Conservation (phyloP, 1,140 invertebrate species). For the Megalonaias nervosa region DNA sequence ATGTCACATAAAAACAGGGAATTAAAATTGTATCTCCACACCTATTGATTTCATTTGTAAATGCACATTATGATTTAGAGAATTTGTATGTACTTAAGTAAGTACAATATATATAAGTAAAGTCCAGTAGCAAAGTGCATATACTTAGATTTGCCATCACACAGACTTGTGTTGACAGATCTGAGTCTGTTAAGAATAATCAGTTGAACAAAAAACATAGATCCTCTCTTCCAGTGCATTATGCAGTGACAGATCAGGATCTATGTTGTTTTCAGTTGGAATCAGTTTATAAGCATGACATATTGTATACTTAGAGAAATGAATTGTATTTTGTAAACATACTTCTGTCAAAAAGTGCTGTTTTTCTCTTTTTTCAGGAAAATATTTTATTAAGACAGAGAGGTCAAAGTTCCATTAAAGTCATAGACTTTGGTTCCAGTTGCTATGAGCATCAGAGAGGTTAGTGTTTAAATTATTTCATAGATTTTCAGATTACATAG, state of each 20-base stretch:
- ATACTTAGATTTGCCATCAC: too few relatives aligned
- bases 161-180: background rate
- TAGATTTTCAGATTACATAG: too few relatives aligned
- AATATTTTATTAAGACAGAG: slow-evolving; percentile 71
- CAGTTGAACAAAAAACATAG: too few relatives aligned
- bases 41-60: too few relatives aligned
- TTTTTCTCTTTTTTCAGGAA: slow-evolving; percentile 59
- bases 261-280: background rate
- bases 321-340: background rate
- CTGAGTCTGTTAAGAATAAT: too few relatives aligned
- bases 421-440: slow-evolving; percentile 73
- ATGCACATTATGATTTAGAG: too few relatives aligned
- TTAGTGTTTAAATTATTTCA: slow-evolving; percentile 25
- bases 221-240: too few relatives aligned
- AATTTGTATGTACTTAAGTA: background rate
- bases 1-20: too few relatives aligned
- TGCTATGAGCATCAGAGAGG: slow-evolving; percentile 72
- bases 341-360: background rate
- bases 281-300: background rate
- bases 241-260: too few relatives aligned
- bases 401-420: slow-evolving; percentile 71
- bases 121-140: too few relatives aligned
- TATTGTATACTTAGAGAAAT: background rate
- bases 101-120: too few relatives aligned
- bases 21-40: too few relatives aligned